phyloP scores from a whole-genome alignment of 2,888 invertebrate genomes.

The Conus canariensis region DNA sequence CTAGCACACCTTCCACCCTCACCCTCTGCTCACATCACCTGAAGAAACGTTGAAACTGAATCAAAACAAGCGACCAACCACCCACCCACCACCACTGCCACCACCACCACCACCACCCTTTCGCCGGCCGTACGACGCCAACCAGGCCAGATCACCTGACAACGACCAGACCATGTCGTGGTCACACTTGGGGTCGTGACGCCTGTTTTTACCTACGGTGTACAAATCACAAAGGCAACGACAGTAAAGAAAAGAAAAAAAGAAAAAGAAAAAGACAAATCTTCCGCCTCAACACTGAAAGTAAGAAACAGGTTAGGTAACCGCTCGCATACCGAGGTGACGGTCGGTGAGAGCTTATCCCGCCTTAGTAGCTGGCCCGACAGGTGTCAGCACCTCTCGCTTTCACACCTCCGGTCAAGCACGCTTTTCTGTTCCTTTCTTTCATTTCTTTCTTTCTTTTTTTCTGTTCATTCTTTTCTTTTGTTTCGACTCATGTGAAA shows the following conservation, averaged over 20 bases:
- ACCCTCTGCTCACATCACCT: too few relatives aligned
- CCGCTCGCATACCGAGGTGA: background rate
- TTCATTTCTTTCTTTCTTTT: background rate
- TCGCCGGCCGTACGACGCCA: background rate
- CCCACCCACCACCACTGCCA: too few relatives aligned
- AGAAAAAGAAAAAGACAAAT: background rate
- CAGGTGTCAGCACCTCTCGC: background rate
- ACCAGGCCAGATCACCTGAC: too few relatives aligned
- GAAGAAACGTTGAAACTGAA: too few relatives aligned
- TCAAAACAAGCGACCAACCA: too few relatives aligned
- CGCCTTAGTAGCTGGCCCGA: background rate
- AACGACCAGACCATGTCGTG: background rate
- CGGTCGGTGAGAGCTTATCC: background rate
- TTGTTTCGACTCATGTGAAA: background rate
- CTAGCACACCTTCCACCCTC: too few relatives aligned
- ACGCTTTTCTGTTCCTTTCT: background rate
- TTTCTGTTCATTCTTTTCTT: background rate
- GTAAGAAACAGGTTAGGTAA: conserved; percentile 9
- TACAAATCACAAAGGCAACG: background rate
- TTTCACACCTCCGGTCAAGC: conserved; percentile 16
- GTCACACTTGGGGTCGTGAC: background rate
- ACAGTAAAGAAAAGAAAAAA: background rate
- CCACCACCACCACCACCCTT: too few relatives aligned
- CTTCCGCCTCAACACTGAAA: background rate
- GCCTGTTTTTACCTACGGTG: background rate